Evolutionary conservation across 1,140 invertebrate genomes (phyloP).

Genomic region (fruit fly (Drosophila melanogaster)): Release_6_plus_ISO1_MT NT_037436.4:5228501-5229000

Average conservation of each 20-base stretch:
- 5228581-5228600: slow-evolving; percentile 32
- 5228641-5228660: slow-evolving; percentile 32
- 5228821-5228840: slow-evolving; percentile 9
- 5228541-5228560: background rate
- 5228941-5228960: background rate
- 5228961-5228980: no score
- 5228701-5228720: background rate
- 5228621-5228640: slow-evolving; percentile 54
- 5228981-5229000: no score
- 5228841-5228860: slow-evolving; percentile 22
- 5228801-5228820: background rate
- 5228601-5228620: slow-evolving; percentile 65
- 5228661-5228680: slow-evolving; percentile 16
- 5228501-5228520: slow-evolving; percentile 21
- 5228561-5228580: slow-evolving; percentile 7
- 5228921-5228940: background rate
- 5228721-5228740: background rate
- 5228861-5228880: slow-evolving; percentile 22
- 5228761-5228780: slow-evolving; percentile 27
- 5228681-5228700: slow-evolving; percentile 27
- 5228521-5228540: slow-evolving; percentile 15
- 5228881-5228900: background rate
- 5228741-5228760: slow-evolving; percentile 8
- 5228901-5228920: no score
- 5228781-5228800: slow-evolving; percentile 9